Evolutionary conservation across 2,797 vertebrate genomes (phyloP).

Genomic region (Gadopsis marmoratus): DNA sequence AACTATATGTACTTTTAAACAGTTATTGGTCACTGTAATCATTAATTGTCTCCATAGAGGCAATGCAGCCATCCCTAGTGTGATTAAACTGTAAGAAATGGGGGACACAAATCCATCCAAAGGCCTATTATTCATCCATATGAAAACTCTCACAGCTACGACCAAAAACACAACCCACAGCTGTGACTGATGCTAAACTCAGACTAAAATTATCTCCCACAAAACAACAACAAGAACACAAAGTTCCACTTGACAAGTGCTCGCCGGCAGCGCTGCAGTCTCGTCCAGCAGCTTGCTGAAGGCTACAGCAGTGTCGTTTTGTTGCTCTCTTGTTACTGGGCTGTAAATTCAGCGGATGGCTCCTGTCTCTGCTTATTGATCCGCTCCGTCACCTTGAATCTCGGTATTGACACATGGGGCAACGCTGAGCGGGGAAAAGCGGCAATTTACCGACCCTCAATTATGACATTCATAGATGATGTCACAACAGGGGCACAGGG

Average conservation of each 20-base stretch:
- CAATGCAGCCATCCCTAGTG: neutral
- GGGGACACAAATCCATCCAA: neutral
- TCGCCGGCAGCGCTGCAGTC: constrained; percentile 84
- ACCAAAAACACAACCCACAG: constrained; percentile 10
- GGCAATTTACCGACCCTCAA: constrained; percentile 96
- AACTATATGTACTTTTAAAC: neutral
- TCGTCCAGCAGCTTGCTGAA: constrained; percentile 86
- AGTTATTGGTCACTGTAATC: neutral
- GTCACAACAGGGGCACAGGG: constrained; percentile 87
- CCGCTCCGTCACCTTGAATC: constrained; percentile 99
- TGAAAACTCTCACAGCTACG: constrained; percentile 20
- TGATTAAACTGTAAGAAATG: neutral
- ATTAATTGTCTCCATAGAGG: neutral
- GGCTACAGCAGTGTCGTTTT: constrained; percentile 93
- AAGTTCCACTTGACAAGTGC: constrained; percentile 72
- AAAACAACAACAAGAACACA: constrained; percentile 46
- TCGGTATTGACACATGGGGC: constrained; percentile 99
- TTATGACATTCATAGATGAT: constrained; percentile 99
- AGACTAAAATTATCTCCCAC: constrained; percentile 33
- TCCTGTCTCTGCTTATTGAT: constrained; percentile 98
- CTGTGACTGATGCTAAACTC: constrained; percentile 39
- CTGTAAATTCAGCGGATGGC: constrained; percentile 99
- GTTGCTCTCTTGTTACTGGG: constrained; percentile 96
- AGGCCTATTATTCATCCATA: constrained; percentile 24
- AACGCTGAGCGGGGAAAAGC: constrained; percentile 83